phyloP scores from a whole-genome alignment of 2,113 vertebrate genomes.

The Engystomops pustulosus region DNA sequence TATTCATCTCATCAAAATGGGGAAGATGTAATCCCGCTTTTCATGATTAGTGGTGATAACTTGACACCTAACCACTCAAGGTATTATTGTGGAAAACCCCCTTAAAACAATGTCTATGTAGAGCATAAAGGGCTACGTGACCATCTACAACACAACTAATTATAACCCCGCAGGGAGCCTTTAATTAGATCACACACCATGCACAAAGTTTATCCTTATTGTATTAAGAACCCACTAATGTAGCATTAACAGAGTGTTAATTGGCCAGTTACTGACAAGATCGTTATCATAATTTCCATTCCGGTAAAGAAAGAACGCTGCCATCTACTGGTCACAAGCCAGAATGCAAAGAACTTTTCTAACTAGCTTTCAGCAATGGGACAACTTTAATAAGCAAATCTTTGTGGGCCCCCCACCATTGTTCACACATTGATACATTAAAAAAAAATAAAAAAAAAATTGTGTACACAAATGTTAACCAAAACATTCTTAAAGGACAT shows the following conservation, averaged over 20 bases:
- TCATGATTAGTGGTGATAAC: too few relatives aligned
- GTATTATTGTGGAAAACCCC: too few relatives aligned
- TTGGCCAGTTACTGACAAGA: not conserved
- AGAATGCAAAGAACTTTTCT: not conserved
- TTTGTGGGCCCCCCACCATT: too few relatives aligned
- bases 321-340: not conserved
- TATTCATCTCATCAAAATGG: too few relatives aligned
- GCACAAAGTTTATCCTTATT: not conserved
- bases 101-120: not conserved
- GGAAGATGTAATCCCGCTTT: too few relatives aligned
- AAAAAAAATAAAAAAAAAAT: too few relatives aligned
- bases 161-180: not conserved
- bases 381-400: too few relatives aligned
- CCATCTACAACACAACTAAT: not conserved
- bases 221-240: not conserved
- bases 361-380: too few relatives aligned
- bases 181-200: slow-evolving; percentile 12
- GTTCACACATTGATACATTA: too few relatives aligned
- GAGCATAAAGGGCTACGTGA: not conserved
- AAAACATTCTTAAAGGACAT: too few relatives aligned
- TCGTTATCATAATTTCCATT: not conserved
- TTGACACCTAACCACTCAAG: too few relatives aligned
- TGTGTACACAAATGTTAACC: too few relatives aligned
- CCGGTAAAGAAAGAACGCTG: not conserved
- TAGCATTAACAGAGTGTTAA: slow-evolving; percentile 23